These are phyloP conservation scores for Cerceris ruficornis DNA, from an alignment of 2,888 invertebrate genomes.

Conservation along the genomic window DNA sequence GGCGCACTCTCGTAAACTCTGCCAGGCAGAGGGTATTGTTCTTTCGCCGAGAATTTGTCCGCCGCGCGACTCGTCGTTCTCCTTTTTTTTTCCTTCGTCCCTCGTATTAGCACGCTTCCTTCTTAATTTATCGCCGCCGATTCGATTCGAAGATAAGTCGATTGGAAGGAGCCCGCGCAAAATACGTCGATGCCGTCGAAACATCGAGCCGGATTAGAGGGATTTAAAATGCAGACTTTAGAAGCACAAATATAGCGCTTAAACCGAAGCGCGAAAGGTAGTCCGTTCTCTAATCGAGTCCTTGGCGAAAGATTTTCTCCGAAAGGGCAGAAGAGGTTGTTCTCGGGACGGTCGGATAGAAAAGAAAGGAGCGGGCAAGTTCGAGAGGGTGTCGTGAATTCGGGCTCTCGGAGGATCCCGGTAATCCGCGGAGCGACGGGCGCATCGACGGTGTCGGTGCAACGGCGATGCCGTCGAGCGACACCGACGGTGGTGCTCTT, in stretches of 20 bases:
- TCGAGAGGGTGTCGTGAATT: conserved; percentile 5
- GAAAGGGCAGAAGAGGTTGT: background rate
- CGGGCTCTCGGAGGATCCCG: conserved; percentile 14
- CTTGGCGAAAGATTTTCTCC: conserved; percentile 1
- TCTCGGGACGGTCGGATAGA: background rate
- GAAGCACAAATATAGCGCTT: background rate
- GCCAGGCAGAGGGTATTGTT: background rate
- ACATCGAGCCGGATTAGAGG: background rate
- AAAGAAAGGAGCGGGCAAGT: background rate
- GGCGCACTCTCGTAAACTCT: background rate
- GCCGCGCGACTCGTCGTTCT: background rate
- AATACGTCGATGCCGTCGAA: no score
- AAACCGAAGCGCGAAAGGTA: background rate
- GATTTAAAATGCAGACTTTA: background rate
- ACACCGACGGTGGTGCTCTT: conserved; percentile 51
- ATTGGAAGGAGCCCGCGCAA: no score
- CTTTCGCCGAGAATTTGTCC: background rate
- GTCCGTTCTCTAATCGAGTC: background rate
- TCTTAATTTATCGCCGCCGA: background rate
- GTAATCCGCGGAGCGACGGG: conserved; percentile 50
- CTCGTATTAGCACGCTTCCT: background rate
- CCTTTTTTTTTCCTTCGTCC: background rate
- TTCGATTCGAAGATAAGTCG: no score
- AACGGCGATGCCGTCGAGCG: conserved; percentile 10
- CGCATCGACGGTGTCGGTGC: conserved; percentile 33